phyloP scores from a whole-genome alignment of 2,888 invertebrate species.

The Leptopilina drosophilae region DNA sequence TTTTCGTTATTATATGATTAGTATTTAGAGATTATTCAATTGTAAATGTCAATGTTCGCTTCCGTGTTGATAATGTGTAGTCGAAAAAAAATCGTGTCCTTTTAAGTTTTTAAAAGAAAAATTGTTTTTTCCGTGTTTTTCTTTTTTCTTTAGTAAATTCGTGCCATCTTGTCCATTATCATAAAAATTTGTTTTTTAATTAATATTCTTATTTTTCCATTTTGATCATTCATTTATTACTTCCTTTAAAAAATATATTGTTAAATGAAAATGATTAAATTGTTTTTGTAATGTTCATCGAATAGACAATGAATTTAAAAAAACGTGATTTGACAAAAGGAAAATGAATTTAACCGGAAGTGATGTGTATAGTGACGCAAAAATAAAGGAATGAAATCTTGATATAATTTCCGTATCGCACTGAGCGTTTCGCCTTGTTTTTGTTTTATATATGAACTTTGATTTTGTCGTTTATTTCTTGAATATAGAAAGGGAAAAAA shows the following conservation, averaged over 20 bases:
- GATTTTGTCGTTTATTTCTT: background rate
- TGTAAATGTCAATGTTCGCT: background rate
- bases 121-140: background rate
- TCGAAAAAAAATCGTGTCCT: background rate
- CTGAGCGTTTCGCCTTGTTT: background rate
- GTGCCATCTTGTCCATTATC: background rate
- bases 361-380: background rate
- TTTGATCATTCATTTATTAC: too few species aligned
- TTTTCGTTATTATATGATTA: constrained; percentile 5
- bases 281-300: too few species aligned
- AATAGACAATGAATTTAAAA: too few species aligned
- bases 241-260: too few species aligned
- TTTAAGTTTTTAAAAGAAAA: background rate
- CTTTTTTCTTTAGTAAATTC: background rate
- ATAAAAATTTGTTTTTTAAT: too few species aligned
- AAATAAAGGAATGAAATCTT: constrained; percentile 1
- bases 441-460: constrained; percentile 12
- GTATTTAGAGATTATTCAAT: constrained; percentile 2
- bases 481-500: constrained; percentile 2
- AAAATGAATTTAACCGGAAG: background rate
- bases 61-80: background rate
- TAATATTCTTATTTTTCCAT: too few species aligned
- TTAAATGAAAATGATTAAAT: too few species aligned
- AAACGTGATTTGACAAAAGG: background rate
- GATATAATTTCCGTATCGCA: constrained; percentile 12